Conservation (phyloP, 1,140 invertebrate genomes). For the Drosophila setifemur region DNA sequence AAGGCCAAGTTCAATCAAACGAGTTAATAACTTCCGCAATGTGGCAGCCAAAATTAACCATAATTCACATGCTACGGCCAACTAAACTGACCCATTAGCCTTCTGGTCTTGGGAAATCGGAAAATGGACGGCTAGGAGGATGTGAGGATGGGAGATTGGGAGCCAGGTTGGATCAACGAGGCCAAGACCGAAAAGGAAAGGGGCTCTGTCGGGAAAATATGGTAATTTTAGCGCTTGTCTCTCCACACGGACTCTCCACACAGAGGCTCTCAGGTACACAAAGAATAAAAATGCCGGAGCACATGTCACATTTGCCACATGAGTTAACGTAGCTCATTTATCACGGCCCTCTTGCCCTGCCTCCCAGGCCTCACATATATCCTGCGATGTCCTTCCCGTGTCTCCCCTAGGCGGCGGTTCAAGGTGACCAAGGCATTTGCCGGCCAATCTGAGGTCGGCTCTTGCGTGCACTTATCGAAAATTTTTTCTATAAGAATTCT, state of each 20-base stretch:
- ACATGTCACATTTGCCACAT: slow-evolving; percentile 76
- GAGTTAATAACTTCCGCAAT: slow-evolving; percentile 72
- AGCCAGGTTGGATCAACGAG: background rate
- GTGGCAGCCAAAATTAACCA: slow-evolving; percentile 69
- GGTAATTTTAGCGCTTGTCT: slow-evolving; percentile 73
- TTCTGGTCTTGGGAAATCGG: slow-evolving; percentile 1
- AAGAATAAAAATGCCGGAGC: slow-evolving; percentile 62
- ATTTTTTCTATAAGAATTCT: background rate
- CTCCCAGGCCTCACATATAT: background rate
- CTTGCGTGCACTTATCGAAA: slow-evolving; percentile 17
- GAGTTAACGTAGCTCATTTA: slow-evolving; percentile 70
- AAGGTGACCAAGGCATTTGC: slow-evolving; percentile 56
- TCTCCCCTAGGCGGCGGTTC: slow-evolving; percentile 50
- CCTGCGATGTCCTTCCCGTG: slow-evolving; percentile 3
- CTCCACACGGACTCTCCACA: slow-evolving; percentile 23
- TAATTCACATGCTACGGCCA: slow-evolving; percentile 44
- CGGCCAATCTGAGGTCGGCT: slow-evolving; percentile 24
- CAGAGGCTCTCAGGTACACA: too few relatives aligned
- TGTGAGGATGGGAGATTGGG: background rate
- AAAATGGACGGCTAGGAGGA: too few relatives aligned
- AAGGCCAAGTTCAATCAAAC: slow-evolving; percentile 63
- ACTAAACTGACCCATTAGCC: slow-evolving; percentile 65
- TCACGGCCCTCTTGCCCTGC: slow-evolving; percentile 37
- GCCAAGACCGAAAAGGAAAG: background rate
- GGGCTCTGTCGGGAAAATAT: slow-evolving; percentile 30